Evolutionary conservation across 2,888 invertebrate species (phyloP).

Genomic region (Troides aeacus): DNA sequence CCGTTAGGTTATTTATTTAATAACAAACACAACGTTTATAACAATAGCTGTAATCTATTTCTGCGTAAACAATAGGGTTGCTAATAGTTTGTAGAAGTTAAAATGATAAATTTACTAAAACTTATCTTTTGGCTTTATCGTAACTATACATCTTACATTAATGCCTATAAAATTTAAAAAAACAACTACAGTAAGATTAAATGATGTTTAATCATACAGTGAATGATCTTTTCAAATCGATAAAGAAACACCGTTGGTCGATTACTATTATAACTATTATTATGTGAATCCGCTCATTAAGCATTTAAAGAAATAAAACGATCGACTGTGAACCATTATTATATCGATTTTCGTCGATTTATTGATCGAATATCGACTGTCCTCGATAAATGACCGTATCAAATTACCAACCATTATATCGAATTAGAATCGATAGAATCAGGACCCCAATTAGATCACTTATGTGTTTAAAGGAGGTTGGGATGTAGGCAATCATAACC

Average conservation of each 20-base stretch:
- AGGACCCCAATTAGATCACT: slow-evolving; percentile 79
- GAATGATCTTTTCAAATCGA: slow-evolving; percentile 46
- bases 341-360: slow-evolving; percentile 78
- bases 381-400: slow-evolving; percentile 75
- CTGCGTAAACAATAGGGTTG: too few relatives aligned
- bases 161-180: not conserved
- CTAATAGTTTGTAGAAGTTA: too few relatives aligned
- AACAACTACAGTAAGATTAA: not conserved
- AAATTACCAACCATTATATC: slow-evolving; percentile 78
- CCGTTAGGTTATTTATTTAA: not conserved
- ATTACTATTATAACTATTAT: slow-evolving; percentile 76
- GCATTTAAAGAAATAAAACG: slow-evolving; percentile 80
- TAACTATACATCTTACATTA: not conserved
- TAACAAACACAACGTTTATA: not conserved
- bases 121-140: too few relatives aligned
- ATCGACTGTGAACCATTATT: slow-evolving; percentile 71
- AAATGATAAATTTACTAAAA: too few relatives aligned
- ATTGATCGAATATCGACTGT: slow-evolving; percentile 79
- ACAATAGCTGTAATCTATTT: not conserved
- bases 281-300: slow-evolving; percentile 74
- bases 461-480: slow-evolving; percentile 79
- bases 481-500: slow-evolving; percentile 66
- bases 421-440: slow-evolving; percentile 79
- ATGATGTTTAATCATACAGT: not conserved
- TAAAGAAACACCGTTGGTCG: slow-evolving; percentile 56